Percentiles rank a stretch among this genome's conserved stretches.
Evolutionary conservation across 2,888 invertebrate species (phyloP).

Genomic region (Drosophila aldrichi): DNA sequence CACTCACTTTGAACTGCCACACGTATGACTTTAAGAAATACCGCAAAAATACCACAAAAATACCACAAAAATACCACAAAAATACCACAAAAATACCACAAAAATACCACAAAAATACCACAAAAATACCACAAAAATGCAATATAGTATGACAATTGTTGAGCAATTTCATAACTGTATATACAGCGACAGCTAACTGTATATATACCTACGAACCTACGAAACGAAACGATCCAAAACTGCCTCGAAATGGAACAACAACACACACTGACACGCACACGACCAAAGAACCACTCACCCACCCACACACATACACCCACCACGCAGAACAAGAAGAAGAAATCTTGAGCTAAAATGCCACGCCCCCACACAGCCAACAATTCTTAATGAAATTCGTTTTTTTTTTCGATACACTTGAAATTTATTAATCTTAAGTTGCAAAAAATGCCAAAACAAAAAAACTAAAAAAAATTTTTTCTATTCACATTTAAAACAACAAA

Average conservation of each 20-base stretch:
- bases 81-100: background rate
- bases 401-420: constrained; percentile 34
- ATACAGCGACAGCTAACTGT: too few relatives aligned
- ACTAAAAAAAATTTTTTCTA: constrained; percentile 27
- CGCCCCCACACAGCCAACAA: constrained; percentile 26
- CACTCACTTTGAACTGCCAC: constrained; percentile 24
- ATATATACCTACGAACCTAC: constrained; percentile 28
- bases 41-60: background rate
- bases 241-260: constrained; percentile 17
- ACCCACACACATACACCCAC: constrained; percentile 4
- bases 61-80: constrained; percentile 8
- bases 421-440: constrained; percentile 46
- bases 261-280: background rate
- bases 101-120: constrained; percentile 7
- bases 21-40: background rate
- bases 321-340: constrained; percentile 5
- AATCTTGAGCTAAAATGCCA: constrained; percentile 13
- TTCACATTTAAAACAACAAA: constrained; percentile 19
- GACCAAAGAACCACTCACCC: background rate
- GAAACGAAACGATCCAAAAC: constrained; percentile 20
- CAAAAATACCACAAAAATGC: background rate
- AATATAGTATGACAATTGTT: constrained; percentile 6
- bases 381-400: constrained; percentile 4
- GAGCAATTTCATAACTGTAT: background rate
- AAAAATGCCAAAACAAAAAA: background rate